phyloP scores from a whole-genome alignment of 53 echinoderm and acorn worm species.

The Crossaster papposus region DNA sequence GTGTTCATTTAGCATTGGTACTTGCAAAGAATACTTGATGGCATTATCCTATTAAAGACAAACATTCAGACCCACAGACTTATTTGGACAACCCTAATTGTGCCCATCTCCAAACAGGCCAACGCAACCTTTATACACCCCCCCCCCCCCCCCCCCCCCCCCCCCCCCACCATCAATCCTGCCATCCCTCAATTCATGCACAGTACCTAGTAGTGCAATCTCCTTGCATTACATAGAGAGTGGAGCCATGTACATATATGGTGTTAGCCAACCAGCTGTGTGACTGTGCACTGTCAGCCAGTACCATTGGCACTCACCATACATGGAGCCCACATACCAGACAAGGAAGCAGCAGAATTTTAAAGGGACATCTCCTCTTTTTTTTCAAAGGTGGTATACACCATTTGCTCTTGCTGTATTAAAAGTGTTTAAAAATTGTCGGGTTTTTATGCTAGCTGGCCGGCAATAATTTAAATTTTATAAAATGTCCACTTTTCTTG shows the following conservation, averaged over 20 bases:
- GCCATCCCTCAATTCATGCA: neutral
- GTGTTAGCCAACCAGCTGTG: slow-evolving; percentile 41
- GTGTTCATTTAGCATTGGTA: too few species aligned
- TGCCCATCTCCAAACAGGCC: neutral
- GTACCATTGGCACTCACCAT: slow-evolving; percentile 44
- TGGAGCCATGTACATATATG: slow-evolving; percentile 42
- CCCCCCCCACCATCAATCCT: neutral
- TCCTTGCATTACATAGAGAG: neutral
- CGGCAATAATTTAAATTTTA: too few species aligned
- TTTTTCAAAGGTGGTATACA: too few species aligned
- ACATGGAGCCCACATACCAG: slow-evolving; percentile 57
- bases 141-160: neutral
- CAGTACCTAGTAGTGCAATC: neutral
- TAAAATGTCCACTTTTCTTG: too few species aligned
- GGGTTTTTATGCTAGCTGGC: too few species aligned
- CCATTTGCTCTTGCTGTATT: too few species aligned
- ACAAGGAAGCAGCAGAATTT: neutral
- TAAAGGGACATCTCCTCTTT: neutral
- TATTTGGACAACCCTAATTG: neutral
- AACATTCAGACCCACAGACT: neutral
- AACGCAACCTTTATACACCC: too few species aligned
- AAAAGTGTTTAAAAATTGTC: too few species aligned
- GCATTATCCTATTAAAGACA: neutral
- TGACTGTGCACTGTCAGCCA: neutral
- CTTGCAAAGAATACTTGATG: neutral